Conservation (phyloP, 2,888 invertebrate species). For the Erpobdella octoculata region DNA sequence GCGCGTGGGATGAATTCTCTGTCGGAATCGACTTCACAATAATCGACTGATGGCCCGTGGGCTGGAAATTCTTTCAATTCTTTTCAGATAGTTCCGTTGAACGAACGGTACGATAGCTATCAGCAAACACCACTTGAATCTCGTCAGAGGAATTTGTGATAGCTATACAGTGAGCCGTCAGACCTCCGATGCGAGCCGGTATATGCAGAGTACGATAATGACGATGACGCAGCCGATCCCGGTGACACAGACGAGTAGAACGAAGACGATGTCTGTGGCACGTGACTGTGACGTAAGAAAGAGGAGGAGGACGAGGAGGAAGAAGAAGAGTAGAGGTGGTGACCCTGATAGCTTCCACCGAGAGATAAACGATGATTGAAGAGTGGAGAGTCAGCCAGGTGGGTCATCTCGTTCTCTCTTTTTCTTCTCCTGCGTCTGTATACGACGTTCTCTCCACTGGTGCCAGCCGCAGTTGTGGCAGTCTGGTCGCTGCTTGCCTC, state of each 20-base stretch:
- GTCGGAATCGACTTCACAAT: too few species aligned
- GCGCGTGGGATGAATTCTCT: too few species aligned
- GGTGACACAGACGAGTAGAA: not conserved
- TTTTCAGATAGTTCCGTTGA: too few species aligned
- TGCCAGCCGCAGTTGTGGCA: not conserved
- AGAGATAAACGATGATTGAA: not conserved
- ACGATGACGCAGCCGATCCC: not conserved
- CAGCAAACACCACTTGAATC: not conserved
- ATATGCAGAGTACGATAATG: not conserved
- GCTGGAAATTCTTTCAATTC: too few species aligned
- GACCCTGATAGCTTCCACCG: not conserved
- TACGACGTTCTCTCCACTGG: not conserved
- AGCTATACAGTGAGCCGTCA: not conserved
- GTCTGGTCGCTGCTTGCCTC: not conserved
- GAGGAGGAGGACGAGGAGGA: not conserved
- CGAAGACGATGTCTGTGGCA: slow-evolving; percentile 4
- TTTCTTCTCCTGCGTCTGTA: slow-evolving; percentile 1
- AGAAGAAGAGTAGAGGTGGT: not conserved
- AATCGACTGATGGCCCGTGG: too few species aligned
- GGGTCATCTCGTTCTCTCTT: slow-evolving; percentile 3
- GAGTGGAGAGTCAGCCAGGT: slow-evolving; percentile 20
- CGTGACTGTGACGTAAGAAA: slow-evolving; percentile 2
- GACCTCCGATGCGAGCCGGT: not conserved
- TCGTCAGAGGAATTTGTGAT: not conserved
- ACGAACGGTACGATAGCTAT: too few species aligned